Evolutionary conservation across 2,797 vertebrate genomes (phyloP), one percentile per base, ranked within the genome.

Genomic region (Cynopterus sphinx): DNA sequence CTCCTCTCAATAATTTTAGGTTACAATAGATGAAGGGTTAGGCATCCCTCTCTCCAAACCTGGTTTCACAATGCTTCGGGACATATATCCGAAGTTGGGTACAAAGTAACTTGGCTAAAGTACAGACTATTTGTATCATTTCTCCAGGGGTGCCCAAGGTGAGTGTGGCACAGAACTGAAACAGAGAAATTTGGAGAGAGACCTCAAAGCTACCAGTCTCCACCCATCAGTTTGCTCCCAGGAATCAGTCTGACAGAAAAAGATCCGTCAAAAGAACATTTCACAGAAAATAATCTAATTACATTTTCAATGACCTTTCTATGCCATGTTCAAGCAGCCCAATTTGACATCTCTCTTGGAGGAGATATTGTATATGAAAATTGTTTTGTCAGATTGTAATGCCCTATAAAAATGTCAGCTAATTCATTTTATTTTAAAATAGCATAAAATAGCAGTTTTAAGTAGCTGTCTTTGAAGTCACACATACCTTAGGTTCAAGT

Each of bases 231-330:
- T 83, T 63, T 84, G 46, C 57, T 65, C 65, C 82, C 81, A n/a
- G 67, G 49, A 71, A 75, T 57, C 84, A 65, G 41, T 36, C 59
- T 86, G 74, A 31, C 70, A 84, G 57, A 15, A 65, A 86, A 87
- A 87, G n/a, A 67, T 39, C 65, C 49, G 15, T 89, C 55, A 41
- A 81, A 78, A 68, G 24, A 85, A n/a, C 65, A 43, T 63, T 83
- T 43, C 11, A 57, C 55, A 83, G 36, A 89, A 70, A 87, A 83
- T 8, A 61, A 9, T 84, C 49, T 85, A 79, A 59, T 88, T 91
- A 77, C 9, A n/a, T 59, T 94, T 95, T 92, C 73, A 96, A n/a
- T 82, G 68, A 96, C 51, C 36, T 57, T 77, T 84, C 87, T 65
- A 59, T 90, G 91, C 78, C 9, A 10, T 31, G 41, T 53, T 91